phyloP scores from a whole-genome alignment of 2,113 vertebrate genomes.

The Hypanus sabinus region DNA sequence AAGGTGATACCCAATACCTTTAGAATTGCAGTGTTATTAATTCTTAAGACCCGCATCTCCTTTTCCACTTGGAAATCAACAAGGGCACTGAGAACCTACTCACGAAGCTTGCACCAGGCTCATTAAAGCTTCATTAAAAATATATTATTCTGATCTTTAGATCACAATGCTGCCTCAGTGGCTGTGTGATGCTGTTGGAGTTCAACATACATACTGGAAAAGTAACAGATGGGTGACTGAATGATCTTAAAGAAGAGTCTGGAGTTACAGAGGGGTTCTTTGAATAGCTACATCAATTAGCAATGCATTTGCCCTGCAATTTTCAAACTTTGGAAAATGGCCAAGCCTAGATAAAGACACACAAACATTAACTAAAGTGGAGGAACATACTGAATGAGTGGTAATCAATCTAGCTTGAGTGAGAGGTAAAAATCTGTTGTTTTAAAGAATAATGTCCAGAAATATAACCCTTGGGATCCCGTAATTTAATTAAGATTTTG shows the following conservation, averaged over 20 bases:
- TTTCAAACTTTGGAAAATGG: not conserved
- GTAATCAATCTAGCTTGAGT: too few relatives aligned
- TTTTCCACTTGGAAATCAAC: not conserved
- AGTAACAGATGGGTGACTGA: not conserved
- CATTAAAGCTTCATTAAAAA: not conserved
- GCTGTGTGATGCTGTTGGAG: not conserved
- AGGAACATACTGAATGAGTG: not conserved
- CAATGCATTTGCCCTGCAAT: not conserved
- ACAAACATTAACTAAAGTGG: not conserved
- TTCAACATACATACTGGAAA: not conserved
- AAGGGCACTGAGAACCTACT: not conserved
- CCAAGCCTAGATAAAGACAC: not conserved
- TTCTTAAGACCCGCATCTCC: not conserved
- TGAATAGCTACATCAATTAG: not conserved
- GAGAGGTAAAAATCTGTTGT: too few relatives aligned
- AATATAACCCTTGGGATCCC: too few relatives aligned
- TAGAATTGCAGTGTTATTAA: not conserved
- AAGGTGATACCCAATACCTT: not conserved
- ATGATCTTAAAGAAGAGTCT: not conserved
- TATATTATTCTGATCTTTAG: not conserved
- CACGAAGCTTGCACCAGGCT: not conserved
- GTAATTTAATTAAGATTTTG: too few relatives aligned
- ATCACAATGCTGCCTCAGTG: not conserved
- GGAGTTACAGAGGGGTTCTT: not conserved
- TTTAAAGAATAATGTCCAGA: too few relatives aligned